Evolutionary conservation across 2,888 invertebrate species (phyloP).

Genomic region (Athrips mouffetella): DNA sequence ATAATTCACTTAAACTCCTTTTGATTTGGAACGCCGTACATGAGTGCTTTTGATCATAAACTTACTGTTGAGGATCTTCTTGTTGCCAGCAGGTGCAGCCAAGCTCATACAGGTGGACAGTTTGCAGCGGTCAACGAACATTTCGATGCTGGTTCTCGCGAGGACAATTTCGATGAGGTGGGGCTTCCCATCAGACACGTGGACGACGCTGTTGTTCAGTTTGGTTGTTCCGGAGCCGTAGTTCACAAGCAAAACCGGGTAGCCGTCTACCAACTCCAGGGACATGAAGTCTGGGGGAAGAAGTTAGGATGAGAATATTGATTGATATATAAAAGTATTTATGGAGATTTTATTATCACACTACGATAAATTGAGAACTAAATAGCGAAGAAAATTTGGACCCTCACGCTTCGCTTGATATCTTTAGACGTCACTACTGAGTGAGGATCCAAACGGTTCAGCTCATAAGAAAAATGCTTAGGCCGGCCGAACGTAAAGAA

Average conservation of each 20-base stretch:
- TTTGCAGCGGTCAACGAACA: conserved; percentile 88
- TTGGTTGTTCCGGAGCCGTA: conserved; percentile 90
- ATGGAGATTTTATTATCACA: neutral
- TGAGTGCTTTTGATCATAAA: conserved; percentile 7
- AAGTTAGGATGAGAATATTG: neutral
- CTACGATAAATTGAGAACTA: neutral
- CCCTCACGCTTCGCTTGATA: no score
- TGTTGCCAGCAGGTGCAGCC: conserved; percentile 83
- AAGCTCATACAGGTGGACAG: conserved; percentile 84
- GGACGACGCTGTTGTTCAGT: conserved; percentile 83
- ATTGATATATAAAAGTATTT: neutral
- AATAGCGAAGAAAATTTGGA: no score
- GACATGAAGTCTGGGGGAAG: conserved; percentile 88
- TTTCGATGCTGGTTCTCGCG: conserved; percentile 81
- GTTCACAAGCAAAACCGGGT: conserved; percentile 88
- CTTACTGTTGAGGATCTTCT: conserved; percentile 84
- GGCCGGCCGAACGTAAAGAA: no score
- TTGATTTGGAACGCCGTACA: neutral
- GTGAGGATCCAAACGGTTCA: no score
- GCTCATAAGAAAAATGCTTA: no score
- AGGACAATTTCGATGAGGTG: conserved; percentile 91
- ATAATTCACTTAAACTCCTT: neutral
- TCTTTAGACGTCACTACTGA: no score
- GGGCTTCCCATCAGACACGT: conserved; percentile 89
- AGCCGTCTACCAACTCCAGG: conserved; percentile 90